Evolutionary conservation across 2,797 vertebrate genomes (phyloP).

Genomic region (Chelidonichthys spinosus): DNA sequence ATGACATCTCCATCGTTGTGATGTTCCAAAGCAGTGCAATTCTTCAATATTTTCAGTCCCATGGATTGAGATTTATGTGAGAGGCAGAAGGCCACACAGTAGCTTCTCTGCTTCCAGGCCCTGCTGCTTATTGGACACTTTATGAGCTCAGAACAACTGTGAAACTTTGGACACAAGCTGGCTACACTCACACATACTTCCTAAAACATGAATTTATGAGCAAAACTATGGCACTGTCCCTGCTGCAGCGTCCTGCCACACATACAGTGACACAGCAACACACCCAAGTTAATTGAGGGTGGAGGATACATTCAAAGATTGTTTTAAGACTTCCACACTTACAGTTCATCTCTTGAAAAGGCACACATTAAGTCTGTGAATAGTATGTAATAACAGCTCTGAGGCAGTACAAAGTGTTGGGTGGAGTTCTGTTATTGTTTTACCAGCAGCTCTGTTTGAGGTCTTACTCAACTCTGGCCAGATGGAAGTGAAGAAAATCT

Average conservation of each 20-base stretch:
- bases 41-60: neutral
- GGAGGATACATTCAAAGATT: conserved; percentile 26
- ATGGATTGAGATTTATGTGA: conserved; percentile 9
- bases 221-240: conserved; percentile 4
- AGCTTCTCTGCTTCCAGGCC: conserved; percentile 33
- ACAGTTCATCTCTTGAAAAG: conserved; percentile 47
- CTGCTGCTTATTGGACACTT: conserved; percentile 46
- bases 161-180: conserved; percentile 38
- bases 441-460: conserved; percentile 32
- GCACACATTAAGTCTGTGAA: conserved; percentile 45
- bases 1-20: neutral
- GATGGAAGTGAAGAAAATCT: conserved; percentile 34
- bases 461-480: conserved; percentile 28
- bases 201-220: conserved; percentile 13
- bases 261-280: conserved; percentile 8
- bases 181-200: conserved; percentile 16
- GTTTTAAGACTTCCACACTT: conserved; percentile 44
- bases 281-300: conserved; percentile 21
- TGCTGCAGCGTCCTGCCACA: neutral
- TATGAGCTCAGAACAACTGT: conserved; percentile 48
- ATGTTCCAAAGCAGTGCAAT: neutral
- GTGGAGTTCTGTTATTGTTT: conserved; percentile 33
- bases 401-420: conserved; percentile 33
- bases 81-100: conserved; percentile 8
- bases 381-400: conserved; percentile 57